Base-by-base conservation (phyloP, 2,113 vertebrate genomes). In the Heloderma charlesbogerti region DNA sequence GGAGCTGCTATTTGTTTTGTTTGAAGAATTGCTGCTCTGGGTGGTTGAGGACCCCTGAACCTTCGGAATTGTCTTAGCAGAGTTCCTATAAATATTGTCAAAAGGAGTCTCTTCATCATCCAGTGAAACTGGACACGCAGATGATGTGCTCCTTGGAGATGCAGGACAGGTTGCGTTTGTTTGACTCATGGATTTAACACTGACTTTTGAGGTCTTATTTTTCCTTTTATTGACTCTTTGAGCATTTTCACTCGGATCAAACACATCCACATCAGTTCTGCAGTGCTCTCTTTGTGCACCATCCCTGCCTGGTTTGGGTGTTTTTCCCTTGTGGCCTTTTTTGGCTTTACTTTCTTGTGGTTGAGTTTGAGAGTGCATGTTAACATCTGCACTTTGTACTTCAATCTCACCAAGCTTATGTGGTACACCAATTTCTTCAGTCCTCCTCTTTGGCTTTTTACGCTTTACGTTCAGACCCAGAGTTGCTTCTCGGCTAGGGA, bases 51-150 rank as follows among this genome's bases (percentile, higher is more conserved):
- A n/a, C 66, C n/a, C 89, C 66, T 54, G 40, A 88, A 43, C 0
- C 75, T 93, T 93, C 13, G 92, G 94, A 12, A 95, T 94, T 88
- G 90, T 95, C 67, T 92, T 96, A 31, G 3, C 51, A 79, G 93
- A 93, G 3, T 22, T 92, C 16, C 25, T 87, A 91, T 15, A 1
- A 81, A 85, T 0, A 84, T 27, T 4, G 0, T 6, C 34, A 29
- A 86, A 22, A 86, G 25, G 27, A 74, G 9, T 45, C 81, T 71
- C 89, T 80, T 93, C 87, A 92, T 0, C 0, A 5, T 20, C 77
- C 85, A 84, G 31, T 71, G 27, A 87, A 71, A 40, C 51, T 78
- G 5, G 60, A 84, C 92, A 34, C 34, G 75, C 54, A 83, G 15
- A 45, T 78, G 1, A 7, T 2, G 40, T 37, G 74, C 71, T 67